A percentile compares a stretch with the other conserved stretches of the same genome.
These are phyloP conservation scores for Taeniopygia guttata DNA, from an alignment of 2,797 vertebrate genomes.

Conservation along the genomic window DNA sequence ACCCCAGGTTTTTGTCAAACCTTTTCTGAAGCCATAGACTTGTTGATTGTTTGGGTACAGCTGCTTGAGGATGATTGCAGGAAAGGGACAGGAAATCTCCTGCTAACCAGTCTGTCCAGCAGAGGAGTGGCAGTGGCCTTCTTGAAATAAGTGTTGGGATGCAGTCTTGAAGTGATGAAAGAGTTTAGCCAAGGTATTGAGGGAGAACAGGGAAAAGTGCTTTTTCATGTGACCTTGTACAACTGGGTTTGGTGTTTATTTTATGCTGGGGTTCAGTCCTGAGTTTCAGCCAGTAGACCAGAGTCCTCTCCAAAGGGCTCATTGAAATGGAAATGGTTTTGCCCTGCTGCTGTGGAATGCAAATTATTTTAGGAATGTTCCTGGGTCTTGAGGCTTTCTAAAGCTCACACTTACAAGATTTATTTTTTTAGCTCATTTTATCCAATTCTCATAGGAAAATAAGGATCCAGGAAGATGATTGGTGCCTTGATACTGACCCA, in stretches of 20 bases:
- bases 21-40: background rate
- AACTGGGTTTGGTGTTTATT: constrained; percentile 26
- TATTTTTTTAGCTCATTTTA: constrained; percentile 1
- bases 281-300: background rate
- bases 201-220: background rate
- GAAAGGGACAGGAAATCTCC: background rate
- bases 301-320: constrained; percentile 38
- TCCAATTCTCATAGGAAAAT: background rate
- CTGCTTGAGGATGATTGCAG: background rate
- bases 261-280: background rate
- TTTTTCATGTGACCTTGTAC: background rate
- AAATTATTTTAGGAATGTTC: constrained; percentile 68
- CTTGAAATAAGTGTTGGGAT: background rate
- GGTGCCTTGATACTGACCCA: background rate
- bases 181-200: background rate
- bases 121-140: background rate
- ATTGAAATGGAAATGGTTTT: constrained; percentile 69
- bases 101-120: background rate
- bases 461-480: background rate
- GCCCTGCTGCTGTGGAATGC: constrained; percentile 55
- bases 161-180: background rate
- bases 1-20: background rate
- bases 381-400: constrained; percentile 43
- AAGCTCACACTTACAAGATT: constrained; percentile 27
- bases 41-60: background rate